These are phyloP conservation scores for Drosophila kohkoa DNA, from an alignment of 1,140 invertebrate species.

Conservation along the genomic window DNA sequence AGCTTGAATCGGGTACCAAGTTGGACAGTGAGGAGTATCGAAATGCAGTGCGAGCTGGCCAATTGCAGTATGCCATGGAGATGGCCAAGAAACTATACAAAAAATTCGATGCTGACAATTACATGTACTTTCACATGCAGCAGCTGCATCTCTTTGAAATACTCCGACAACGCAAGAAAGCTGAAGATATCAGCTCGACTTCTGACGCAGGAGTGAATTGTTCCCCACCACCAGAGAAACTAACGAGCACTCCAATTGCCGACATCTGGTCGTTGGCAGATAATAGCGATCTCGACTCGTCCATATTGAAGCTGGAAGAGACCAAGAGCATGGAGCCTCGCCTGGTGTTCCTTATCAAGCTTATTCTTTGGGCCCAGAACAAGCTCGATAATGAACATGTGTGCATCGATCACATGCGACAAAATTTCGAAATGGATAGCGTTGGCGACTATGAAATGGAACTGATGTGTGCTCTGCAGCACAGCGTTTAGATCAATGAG, in stretches of 20 bases:
- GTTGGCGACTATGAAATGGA: slow-evolving; percentile 61
- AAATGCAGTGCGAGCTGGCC: slow-evolving; percentile 49
- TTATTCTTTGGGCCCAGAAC: slow-evolving; percentile 65
- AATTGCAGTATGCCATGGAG: slow-evolving; percentile 64
- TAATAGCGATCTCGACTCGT: slow-evolving; percentile 31
- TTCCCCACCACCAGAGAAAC: not conserved
- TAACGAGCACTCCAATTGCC: not conserved
- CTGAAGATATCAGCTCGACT: not conserved
- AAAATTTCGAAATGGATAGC: slow-evolving; percentile 33
- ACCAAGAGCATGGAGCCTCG: slow-evolving; percentile 47
- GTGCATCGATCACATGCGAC: slow-evolving; percentile 18
- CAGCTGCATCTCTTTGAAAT: slow-evolving; percentile 64
- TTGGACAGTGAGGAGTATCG: slow-evolving; percentile 41
- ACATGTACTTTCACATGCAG: slow-evolving; percentile 73
- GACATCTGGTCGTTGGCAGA: not conserved
- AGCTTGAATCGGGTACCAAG: slow-evolving; percentile 17
- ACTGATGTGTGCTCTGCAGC: slow-evolving; percentile 46
- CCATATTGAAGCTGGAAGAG: slow-evolving; percentile 43
- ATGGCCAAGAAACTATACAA: slow-evolving; percentile 62
- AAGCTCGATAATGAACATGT: slow-evolving; percentile 51
- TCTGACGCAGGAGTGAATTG: not conserved
- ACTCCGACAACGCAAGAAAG: slow-evolving; percentile 45
- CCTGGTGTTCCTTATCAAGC: slow-evolving; percentile 70
- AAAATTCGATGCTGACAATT: slow-evolving; percentile 61
- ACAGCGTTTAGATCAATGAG: slow-evolving; percentile 15